Base-by-base conservation (phyloP, 2,113 vertebrate genomes). In the Rallus limicola region DNA sequence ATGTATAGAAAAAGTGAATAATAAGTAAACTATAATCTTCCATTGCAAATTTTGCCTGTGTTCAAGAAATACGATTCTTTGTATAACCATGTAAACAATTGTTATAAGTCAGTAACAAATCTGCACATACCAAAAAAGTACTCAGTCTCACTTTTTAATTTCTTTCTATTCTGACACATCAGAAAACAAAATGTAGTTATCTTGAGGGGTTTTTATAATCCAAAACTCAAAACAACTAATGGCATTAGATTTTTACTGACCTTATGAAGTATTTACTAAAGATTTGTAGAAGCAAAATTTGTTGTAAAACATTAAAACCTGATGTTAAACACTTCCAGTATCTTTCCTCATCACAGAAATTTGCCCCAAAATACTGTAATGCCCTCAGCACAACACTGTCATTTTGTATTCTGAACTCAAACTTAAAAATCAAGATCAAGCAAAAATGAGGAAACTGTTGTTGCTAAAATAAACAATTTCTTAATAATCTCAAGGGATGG, bases 401-500 rank as follows among this genome's bases (percentile, higher is more conserved):
- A 72, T 82, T 92, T 93, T 86, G 38, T 77, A 85, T 83, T 48
- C 59, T 78, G 25, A 85, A 78, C 44, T 71, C 36, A 78, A 84
- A 87, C 12, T 40, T 42, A 67, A 75, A 86, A 86, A 76, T 42
- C 23, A 71, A 71, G 68, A 94, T 93, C 69, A 90, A 79, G 24
- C 50, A 68, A 89, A 94, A 90, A 79, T 81, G 81, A 97, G 93
- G 80, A 93, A 95, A 58, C 55, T 92, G 76, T 78, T 95, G 42
- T 62, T 85, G 65, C 60, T 86, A 96, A 93, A 95, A 91, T 89
- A 88, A 78, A 29, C 7, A 0, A 5, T 53, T 94, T 96, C 93
- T 97, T 87, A 96, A 95, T 87, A 96, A 96, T 76, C 95, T 82
- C 80, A 91, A 95, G 28, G 33, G 65, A 94, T 95, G 96, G 94